Evolutionary conservation across 35 echinoderm and acorn worm species (phyloP), one percentile per base, ranked within the genome.

Genomic region (Diadema setosum): DNA sequence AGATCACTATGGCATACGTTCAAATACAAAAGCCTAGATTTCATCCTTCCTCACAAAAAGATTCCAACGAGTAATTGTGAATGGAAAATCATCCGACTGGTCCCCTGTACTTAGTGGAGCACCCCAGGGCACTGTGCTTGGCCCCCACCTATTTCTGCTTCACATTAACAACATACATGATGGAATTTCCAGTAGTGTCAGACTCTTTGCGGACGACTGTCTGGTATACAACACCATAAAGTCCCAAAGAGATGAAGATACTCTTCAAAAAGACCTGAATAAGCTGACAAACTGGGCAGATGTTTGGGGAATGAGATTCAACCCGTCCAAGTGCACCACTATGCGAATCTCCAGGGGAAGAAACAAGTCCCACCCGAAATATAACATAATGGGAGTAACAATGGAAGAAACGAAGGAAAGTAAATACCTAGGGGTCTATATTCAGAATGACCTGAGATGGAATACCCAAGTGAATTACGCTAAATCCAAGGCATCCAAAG

Each of bases 251-350:
- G n/a, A 27, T 36, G 75, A 35, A 11, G 27, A 35, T 30, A 20
- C 27, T 9, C 39, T 83, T 50, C 41, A 61, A 24, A 5, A 58
- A 58, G 81, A 83, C 42, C 43, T 83, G n/a, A 23, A 55, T 9
- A 57, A 18, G 20, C 40, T 78, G 76, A 44, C 48, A 20, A 43
- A 46, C 39, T 81, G n/a, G 76, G 36, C 76, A 45, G 25, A 81
- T 12, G 4, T 21, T 2, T 43, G 76, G 76, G 76, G 37, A 9
- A 45, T 45, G 42, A 43, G 42, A 33, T 81, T 81, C 25, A 81
- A 81, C 76, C 76, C 76, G 5, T 81, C 76, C 4, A 81, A 81
- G 29, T 81, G 76, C 25, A 81, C 18, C 9, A 81, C 76, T 24
- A 81, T 81, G 76, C 76, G 76, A 7, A 81, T 81, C 16, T 31